A percentile compares a stretch with the other conserved stretches of the same genome.
Evolutionary conservation across 2,888 invertebrate species (phyloP).

Genomic region (Argynnis bischoffii): DNA sequence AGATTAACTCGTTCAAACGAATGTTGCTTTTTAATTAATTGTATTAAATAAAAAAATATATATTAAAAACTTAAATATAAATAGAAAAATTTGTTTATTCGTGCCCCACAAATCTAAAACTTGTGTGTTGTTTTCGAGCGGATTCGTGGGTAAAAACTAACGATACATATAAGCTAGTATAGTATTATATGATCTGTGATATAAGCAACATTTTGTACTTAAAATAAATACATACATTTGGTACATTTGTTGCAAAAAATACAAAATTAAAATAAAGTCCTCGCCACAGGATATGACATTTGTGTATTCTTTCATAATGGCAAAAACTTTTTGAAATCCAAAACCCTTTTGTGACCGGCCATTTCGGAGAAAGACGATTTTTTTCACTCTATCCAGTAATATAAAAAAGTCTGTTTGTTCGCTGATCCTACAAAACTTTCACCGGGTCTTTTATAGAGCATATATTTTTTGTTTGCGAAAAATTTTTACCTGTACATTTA

Average conservation of each 20-base stretch:
- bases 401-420: constrained; percentile 62
- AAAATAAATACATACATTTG: background rate
- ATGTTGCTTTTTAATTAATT: no score
- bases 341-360: constrained; percentile 74
- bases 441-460: constrained; percentile 50
- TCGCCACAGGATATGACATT: constrained; percentile 40
- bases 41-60: no score
- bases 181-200: no score
- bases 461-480: constrained; percentile 41
- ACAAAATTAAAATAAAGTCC: constrained; percentile 30
- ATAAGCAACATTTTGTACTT: background rate
- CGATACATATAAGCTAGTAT: background rate
- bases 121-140: no score
- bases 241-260: constrained; percentile 12
- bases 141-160: no score
- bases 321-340: constrained; percentile 66
- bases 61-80: no score
- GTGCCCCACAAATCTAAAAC: no score
- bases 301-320: constrained; percentile 37
- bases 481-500: constrained; percentile 48
- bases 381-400: constrained; percentile 50
- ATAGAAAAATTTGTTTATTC: no score
- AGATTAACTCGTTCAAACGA: no score
- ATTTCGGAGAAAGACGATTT: constrained; percentile 64
- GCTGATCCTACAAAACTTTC: constrained; percentile 68